These are phyloP conservation scores for Pangasianodon hypophthalmus DNA, from an alignment of 2,113 vertebrate species.

Conservation along the genomic window DNA sequence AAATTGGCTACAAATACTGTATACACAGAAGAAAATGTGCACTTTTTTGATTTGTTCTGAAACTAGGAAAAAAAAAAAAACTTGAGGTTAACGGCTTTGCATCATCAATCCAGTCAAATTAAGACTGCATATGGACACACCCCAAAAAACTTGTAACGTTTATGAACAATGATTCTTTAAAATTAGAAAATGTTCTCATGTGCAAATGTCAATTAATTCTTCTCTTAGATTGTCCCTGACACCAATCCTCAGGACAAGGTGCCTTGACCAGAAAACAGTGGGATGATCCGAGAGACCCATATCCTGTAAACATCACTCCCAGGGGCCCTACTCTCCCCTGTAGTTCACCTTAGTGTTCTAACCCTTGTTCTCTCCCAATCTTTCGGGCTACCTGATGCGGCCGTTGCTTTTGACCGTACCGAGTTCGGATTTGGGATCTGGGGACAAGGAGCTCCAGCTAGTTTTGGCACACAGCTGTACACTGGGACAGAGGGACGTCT, in stretches of 20 bases:
- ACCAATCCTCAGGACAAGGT: slow-evolving; percentile 37
- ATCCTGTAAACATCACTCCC: slow-evolving; percentile 45
- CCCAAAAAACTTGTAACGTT: slow-evolving; percentile 28
- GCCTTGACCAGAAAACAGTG: slow-evolving; percentile 26
- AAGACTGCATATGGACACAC: slow-evolving; percentile 32
- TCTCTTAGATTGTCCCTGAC: slow-evolving; percentile 8
- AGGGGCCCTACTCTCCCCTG: background rate
- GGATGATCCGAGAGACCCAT: slow-evolving; percentile 30
- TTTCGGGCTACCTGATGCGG: slow-evolving; percentile 90
- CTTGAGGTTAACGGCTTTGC: slow-evolving; percentile 28
- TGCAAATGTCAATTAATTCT: slow-evolving; percentile 41
- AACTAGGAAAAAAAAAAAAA: slow-evolving; percentile 27
- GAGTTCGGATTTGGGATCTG: slow-evolving; percentile 95
- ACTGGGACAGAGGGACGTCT: slow-evolving; percentile 75
- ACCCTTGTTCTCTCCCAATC: slow-evolving; percentile 10
- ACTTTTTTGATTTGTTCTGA: slow-evolving; percentile 16
- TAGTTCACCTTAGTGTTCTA: slow-evolving; percentile 38
- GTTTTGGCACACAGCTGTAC: slow-evolving; percentile 82
- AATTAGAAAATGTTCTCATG: slow-evolving; percentile 43
- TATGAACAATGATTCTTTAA: slow-evolving; percentile 35
- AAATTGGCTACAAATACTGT: slow-evolving; percentile 7
- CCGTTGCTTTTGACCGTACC: slow-evolving; percentile 85
- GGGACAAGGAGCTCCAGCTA: slow-evolving; percentile 91
- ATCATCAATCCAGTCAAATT: slow-evolving; percentile 5
- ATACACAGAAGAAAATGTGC: slow-evolving; percentile 42